These are phyloP conservation scores for Halcyon senegalensis DNA, from an alignment of 2,113 vertebrate genomes.

Conservation along the genomic window DNA sequence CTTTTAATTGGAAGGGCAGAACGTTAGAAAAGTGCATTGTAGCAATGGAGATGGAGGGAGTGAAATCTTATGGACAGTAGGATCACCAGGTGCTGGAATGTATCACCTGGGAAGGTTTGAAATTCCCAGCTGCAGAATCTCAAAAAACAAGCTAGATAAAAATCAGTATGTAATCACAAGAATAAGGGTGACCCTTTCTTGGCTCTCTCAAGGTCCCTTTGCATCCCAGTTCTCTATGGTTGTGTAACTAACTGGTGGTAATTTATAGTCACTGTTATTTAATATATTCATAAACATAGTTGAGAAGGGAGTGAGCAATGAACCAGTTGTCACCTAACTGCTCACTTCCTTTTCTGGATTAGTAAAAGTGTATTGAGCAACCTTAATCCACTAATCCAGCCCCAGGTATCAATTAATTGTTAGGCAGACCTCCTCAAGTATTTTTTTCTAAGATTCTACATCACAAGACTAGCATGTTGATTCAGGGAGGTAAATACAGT, in stretches of 20 bases:
- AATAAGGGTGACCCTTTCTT: neutral
- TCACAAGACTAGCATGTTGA: neutral
- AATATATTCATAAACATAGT: conserved; percentile 3
- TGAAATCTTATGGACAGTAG: neutral
- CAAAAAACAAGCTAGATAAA: conserved; percentile 14
- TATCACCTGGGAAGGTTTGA: neutral
- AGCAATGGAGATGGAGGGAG: neutral
- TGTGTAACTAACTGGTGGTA: neutral
- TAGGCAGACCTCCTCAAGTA: neutral
- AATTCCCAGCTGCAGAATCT: neutral
- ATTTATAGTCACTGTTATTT: conserved; percentile 9
- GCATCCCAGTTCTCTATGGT: neutral
- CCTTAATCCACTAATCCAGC: neutral
- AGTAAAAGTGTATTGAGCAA: conserved; percentile 49
- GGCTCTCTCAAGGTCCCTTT: neutral
- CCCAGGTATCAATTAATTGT: neutral
- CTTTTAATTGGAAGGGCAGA: neutral
- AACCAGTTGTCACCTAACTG: conserved; percentile 18
- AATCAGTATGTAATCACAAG: neutral
- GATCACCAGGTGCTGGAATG: neutral
- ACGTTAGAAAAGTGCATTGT: neutral
- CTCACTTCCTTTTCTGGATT: conserved; percentile 53
- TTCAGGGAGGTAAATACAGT: neutral
- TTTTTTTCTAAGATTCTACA: neutral
- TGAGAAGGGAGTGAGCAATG: conserved; percentile 27